phyloP scores from a whole-genome alignment of 2,888 invertebrate species.

The Trachelus tabidus region DNA sequence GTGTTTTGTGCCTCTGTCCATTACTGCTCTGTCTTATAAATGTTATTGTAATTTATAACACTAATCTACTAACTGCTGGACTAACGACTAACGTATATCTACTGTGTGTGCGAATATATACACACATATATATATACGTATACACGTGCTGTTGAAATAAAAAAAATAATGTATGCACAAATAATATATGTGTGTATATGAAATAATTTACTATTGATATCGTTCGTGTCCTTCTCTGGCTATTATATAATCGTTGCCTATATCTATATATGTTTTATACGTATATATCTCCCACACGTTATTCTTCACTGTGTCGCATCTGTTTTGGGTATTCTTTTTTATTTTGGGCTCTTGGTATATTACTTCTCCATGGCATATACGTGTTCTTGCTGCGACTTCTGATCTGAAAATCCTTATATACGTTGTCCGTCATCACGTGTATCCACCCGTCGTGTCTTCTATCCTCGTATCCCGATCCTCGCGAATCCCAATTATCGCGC shows the following conservation, averaged over 20 bases:
- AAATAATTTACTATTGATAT: constrained; percentile 7
- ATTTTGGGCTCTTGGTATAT: not conserved
- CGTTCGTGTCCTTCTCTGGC: not conserved
- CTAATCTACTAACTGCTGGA: constrained; percentile 47
- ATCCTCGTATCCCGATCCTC: constrained; percentile 44
- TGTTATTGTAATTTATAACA: constrained; percentile 33
- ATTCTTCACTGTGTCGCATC: constrained; percentile 31
- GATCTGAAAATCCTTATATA: not conserved
- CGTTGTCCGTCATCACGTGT: not conserved
- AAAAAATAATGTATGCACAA: not conserved
- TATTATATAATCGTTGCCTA: constrained; percentile 4
- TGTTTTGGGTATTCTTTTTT: constrained; percentile 12
- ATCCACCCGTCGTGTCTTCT: not conserved
- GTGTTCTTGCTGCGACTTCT: not conserved
- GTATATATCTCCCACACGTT: not conserved
- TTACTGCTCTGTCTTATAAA: constrained; percentile 59
- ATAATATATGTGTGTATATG: constrained; percentile 16
- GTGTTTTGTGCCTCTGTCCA: constrained; percentile 66
- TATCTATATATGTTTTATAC: constrained; percentile 2
- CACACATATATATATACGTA: not conserved
- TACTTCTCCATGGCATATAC: not conserved
- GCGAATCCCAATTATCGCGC: constrained; percentile 26
- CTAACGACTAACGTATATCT: constrained; percentile 28
- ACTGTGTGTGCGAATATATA: constrained; percentile 21
- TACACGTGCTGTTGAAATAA: not conserved